Evolutionary conservation across 2,113 vertebrate species (phyloP), one percentile per base, ranked within the genome.

Genomic region (Etia nguti): DNA sequence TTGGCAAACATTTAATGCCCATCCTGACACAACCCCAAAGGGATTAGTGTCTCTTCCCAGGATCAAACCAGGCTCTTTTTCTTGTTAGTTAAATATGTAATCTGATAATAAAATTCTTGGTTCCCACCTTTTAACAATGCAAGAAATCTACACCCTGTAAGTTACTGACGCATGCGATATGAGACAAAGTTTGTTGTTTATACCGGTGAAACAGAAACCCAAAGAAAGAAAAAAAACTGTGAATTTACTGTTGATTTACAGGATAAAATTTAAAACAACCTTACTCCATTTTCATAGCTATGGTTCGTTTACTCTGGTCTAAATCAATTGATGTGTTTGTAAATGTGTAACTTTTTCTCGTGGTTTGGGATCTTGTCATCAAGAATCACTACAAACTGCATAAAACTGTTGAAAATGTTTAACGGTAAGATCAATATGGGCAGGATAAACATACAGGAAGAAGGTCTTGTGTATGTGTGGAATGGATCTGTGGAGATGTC

Each of bases 301-400:
- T 31, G 8, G 15, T 60, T 1, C 0, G 0, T 6, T 60, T 60
- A 4, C 57, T 60, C 15, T 60, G 57, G 15, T 2, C 57, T 60
- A 9, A 34, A 60, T 60, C 57, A 34, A 29, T 60, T 34, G 57
- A 20, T 60, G 29, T 34, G 57, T 10, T 34, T 60, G 57, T 5
- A 34, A 60, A 60, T 60, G 29, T 34, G 29, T 60, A 10, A 29
- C 57, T 60, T 60, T 29, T 29, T 12, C 4, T 5, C 16, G 8
- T 60, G 15, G 15, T 60, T 60, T 60, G 57, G 3, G 20, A 60
- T 60, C 57, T 60, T 60, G 29, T 60, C 29, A 34, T 6, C 18
- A 4, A 10, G 29, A 34, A 60, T 60, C 57, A 29, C 57, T 6
- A 60, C 29, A 60, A 60, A 34, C 57, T 4, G 13, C 29, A 60